These are phyloP conservation scores for Stictonetta naevosa DNA, from an alignment of 2,113 vertebrate species.

Conservation along the genomic window DNA sequence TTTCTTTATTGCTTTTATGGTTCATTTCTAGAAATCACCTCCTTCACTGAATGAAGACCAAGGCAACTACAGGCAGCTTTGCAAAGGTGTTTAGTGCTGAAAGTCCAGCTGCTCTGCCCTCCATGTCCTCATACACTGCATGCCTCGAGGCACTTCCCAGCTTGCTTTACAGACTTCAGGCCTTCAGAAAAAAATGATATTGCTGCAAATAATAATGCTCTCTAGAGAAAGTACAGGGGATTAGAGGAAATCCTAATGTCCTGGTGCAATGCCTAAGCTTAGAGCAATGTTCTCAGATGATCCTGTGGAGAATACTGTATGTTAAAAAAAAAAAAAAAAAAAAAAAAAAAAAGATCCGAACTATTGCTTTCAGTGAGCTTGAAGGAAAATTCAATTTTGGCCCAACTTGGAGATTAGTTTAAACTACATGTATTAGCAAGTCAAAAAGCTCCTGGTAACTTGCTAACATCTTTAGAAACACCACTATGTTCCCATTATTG, in stretches of 20 bases:
- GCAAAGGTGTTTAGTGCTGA: background rate
- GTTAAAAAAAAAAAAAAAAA: background rate
- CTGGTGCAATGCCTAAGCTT: background rate
- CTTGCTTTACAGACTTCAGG: background rate
- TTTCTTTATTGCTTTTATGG: background rate
- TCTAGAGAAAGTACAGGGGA: background rate
- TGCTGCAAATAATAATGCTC: background rate
- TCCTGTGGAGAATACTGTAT: background rate
- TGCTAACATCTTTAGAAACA: background rate
- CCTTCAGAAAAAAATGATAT: background rate
- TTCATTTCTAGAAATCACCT: background rate
- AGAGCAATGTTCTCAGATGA: background rate
- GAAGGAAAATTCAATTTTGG: background rate
- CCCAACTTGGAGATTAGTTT: background rate
- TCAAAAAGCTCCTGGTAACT: background rate
- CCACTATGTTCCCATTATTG: background rate
- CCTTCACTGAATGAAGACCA: background rate
- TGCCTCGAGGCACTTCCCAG: background rate
- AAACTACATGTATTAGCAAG: background rate
- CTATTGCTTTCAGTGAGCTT: background rate
- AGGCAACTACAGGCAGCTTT: background rate
- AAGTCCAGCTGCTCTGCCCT: background rate
- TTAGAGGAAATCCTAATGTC: background rate
- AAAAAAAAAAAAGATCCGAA: background rate
- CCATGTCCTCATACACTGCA: background rate